Evolutionary conservation across 2,888 invertebrate genomes (phyloP).

Genomic region (Phorcus lineatus): DNA sequence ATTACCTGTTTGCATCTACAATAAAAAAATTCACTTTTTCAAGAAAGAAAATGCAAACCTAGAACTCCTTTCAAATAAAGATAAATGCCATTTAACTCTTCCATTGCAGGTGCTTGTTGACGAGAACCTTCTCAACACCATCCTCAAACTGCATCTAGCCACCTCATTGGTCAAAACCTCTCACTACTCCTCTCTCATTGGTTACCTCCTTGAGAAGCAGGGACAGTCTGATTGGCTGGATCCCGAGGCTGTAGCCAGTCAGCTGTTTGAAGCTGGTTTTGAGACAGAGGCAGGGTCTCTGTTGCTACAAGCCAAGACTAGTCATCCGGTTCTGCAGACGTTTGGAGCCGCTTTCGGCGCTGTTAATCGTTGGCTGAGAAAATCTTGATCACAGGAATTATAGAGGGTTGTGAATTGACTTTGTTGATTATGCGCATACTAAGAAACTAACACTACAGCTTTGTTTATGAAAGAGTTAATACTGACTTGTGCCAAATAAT

Average conservation of each 20-base stretch:
- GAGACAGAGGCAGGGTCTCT: constrained; percentile 69
- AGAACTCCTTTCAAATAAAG: too few species aligned
- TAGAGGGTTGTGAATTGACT: too few species aligned
- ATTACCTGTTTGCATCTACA: too few species aligned
- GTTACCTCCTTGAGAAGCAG: constrained; percentile 59
- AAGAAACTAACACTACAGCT: too few species aligned
- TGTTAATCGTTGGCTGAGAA: constrained; percentile 60
- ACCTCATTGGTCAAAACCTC: constrained; percentile 54
- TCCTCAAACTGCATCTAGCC: constrained; percentile 60
- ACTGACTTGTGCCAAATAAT: too few species aligned
- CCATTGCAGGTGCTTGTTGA: constrained; percentile 51
- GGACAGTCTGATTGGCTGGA: constrained; percentile 48
- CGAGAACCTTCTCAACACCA: constrained; percentile 55
- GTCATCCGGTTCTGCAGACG: constrained; percentile 64
- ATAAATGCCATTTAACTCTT: background rate
- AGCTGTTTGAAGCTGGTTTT: constrained; percentile 60
- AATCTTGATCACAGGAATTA: constrained; percentile 24
- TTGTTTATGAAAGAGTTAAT: too few species aligned
- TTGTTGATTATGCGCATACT: too few species aligned
- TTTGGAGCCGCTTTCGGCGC: constrained; percentile 65
- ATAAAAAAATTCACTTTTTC: too few species aligned
- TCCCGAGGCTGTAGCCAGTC: constrained; percentile 53
- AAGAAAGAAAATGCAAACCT: too few species aligned
- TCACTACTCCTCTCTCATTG: constrained; percentile 51
- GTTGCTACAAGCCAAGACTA: constrained; percentile 58